These are phyloP conservation scores for Atethmia centrago DNA, from an alignment of 2,888 invertebrate species.

Conservation along the genomic window DNA sequence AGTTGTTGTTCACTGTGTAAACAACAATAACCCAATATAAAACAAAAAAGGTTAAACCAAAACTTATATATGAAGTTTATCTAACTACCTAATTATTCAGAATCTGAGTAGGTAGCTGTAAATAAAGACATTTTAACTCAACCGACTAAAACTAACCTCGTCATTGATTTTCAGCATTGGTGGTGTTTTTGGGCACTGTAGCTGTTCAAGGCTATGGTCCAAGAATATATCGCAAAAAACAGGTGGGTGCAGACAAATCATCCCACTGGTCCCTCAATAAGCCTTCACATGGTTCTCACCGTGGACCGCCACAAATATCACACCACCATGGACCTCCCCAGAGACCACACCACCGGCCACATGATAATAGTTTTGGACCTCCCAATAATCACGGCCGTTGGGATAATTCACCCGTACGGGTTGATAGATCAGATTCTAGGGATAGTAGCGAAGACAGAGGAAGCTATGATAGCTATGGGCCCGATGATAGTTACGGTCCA, in stretches of 20 bases:
- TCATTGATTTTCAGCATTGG: constrained; percentile 41
- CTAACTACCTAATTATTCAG: not conserved
- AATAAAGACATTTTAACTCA: not conserved
- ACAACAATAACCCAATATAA: not conserved
- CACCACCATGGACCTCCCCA: not conserved
- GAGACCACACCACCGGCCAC: not conserved
- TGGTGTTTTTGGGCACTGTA: constrained; percentile 31
- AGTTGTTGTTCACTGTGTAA: not conserved
- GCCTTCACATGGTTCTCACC: not conserved
- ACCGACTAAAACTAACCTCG: not conserved
- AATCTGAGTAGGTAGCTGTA: not conserved
- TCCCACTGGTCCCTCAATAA: not conserved
- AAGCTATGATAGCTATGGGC: not conserved
- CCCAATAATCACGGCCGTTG: not conserved
- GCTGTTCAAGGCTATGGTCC: constrained; percentile 43
- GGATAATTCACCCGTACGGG: constrained; percentile 33
- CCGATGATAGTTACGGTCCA: not conserved
- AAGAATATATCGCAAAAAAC: constrained; percentile 18
- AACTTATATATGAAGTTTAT: no score
- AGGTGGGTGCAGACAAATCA: not conserved
- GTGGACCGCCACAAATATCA: constrained; percentile 3
- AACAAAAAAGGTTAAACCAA: not conserved
- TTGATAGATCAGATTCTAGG: not conserved
- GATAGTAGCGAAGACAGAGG: not conserved
- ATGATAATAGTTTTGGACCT: not conserved